Percentiles rank a stretch among this genome's conserved stretches.
These are phyloP conservation scores for Myzus persicae DNA, from an alignment of 1,140 invertebrate genomes.

Conservation along the genomic window DNA sequence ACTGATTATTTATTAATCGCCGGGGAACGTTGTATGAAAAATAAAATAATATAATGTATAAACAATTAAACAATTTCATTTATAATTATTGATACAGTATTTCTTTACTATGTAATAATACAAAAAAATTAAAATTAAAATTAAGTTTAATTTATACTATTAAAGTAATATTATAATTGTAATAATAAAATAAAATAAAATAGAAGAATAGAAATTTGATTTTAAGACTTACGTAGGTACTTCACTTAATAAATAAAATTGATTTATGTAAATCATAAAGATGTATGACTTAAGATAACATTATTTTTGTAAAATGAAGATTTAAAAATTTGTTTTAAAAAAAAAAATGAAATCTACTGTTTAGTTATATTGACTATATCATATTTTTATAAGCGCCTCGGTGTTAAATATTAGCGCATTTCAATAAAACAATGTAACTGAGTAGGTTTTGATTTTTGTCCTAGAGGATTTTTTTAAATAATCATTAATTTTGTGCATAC, in stretches of 20 bases:
- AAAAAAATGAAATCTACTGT: not conserved
- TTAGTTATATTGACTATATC: not conserved
- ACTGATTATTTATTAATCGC: too few relatives aligned
- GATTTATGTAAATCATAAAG: too few relatives aligned
- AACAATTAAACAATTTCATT: too few relatives aligned
- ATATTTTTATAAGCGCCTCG: not conserved
- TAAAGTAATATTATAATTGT: too few relatives aligned
- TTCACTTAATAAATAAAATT: too few relatives aligned
- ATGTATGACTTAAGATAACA: not conserved
- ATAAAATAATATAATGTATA: not conserved
- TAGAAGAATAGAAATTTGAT: too few relatives aligned
- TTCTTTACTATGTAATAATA: not conserved
- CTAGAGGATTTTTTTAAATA: not conserved
- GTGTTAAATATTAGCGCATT: not conserved
- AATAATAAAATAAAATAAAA: too few relatives aligned
- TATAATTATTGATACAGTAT: not conserved
- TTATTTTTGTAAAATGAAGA: not conserved
- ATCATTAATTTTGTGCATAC: too few relatives aligned
- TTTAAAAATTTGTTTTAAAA: not conserved
- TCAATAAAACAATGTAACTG: not conserved
- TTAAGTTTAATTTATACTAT: too few relatives aligned
- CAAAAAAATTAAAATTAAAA: too few relatives aligned
- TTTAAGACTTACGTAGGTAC: too few relatives aligned
- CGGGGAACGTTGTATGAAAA: not conserved
- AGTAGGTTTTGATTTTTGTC: not conserved